phyloP scores from a whole-genome alignment of 1,140 invertebrate species.

The Drosophila guanche region DNA sequence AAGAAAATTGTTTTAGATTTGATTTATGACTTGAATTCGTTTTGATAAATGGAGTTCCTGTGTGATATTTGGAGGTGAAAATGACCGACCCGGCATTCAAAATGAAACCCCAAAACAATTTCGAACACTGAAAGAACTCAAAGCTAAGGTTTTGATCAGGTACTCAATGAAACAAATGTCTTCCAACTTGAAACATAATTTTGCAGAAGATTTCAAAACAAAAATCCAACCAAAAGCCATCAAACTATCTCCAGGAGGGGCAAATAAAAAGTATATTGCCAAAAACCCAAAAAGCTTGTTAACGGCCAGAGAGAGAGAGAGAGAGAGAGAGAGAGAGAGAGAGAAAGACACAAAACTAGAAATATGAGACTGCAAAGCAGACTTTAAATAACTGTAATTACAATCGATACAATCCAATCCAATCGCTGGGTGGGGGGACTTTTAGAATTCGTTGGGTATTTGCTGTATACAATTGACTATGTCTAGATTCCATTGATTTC shows the following conservation, averaged over 20 bases:
- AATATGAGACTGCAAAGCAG: conserved; percentile 16
- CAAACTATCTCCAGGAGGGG: neutral
- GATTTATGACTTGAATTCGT: neutral
- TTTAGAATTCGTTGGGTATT: too few relatives aligned
- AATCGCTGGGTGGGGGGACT: too few relatives aligned
- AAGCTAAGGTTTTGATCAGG: too few relatives aligned
- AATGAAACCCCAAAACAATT: too few relatives aligned
- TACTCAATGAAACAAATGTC: too few relatives aligned
- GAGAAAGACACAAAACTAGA: conserved; percentile 37
- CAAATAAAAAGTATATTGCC: conserved; percentile 22
- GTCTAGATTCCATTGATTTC: conserved; percentile 64
- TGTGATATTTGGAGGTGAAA: conserved; percentile 1
- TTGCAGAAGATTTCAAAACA: too few relatives aligned
- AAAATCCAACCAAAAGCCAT: conserved; percentile 7
- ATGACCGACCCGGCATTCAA: too few relatives aligned
- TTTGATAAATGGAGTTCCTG: conserved; percentile 24
- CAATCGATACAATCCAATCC: too few relatives aligned
- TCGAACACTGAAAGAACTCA: too few relatives aligned
- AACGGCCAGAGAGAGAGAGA: conserved; percentile 24
- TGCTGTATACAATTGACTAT: conserved; percentile 1
- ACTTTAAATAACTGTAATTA: neutral
- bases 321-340: neutral
- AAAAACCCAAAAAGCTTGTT: conserved; percentile 32
- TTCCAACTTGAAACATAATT: too few relatives aligned
- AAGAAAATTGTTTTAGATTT: conserved; percentile 9